A percentile compares a stretch with the other conserved stretches of the same genome.
phyloP scores from a whole-genome alignment of 2,888 invertebrate species.

The Thymelicus sylvestris region DNA sequence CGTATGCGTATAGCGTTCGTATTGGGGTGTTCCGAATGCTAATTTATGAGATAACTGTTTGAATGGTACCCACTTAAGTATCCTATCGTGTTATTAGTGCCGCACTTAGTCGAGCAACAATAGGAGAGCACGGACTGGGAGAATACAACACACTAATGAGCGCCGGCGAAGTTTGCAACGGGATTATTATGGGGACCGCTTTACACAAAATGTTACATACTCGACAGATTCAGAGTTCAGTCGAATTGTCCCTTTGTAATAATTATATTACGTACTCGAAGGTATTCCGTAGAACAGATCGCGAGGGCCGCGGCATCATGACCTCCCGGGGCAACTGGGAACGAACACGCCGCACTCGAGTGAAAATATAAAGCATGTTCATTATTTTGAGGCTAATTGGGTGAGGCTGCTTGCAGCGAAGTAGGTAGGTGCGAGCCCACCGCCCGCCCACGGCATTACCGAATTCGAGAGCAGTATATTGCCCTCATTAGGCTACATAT shows the following conservation, averaged over 20 bases:
- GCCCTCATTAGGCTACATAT: conserved; percentile 71
- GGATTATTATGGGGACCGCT: conserved; percentile 54
- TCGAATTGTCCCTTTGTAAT: conserved; percentile 63
- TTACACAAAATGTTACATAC: conserved; percentile 54
- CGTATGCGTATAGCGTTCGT: neutral
- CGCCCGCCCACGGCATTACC: conserved; percentile 79
- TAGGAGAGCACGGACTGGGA: conserved; percentile 46
- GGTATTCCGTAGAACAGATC: conserved; percentile 61
- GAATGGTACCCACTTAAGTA: conserved; percentile 23
- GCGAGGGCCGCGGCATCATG: conserved; percentile 67
- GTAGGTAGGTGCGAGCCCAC: conserved; percentile 74
- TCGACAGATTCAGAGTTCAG: conserved; percentile 56
- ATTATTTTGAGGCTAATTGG: conserved; percentile 85
- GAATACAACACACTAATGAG: conserved; percentile 51
- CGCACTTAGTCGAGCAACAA: conserved; percentile 46
- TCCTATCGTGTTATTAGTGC: conserved; percentile 33
- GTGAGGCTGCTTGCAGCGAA: conserved; percentile 79
- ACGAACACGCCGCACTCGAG: conserved; percentile 79
- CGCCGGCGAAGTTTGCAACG: conserved; percentile 48
- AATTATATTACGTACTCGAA: conserved; percentile 64
- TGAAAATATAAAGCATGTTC: conserved; percentile 85
- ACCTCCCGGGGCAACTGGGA: conserved; percentile 81
- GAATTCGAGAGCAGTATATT: conserved; percentile 71
- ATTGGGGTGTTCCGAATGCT: conserved; percentile 17
- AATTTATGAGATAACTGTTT: conserved; percentile 28